Percentiles rank a stretch among this genome's conserved stretches.
Evolutionary conservation across 2,113 vertebrate genomes (phyloP).

Genomic region (Trichomycterus rosablanca): DNA sequence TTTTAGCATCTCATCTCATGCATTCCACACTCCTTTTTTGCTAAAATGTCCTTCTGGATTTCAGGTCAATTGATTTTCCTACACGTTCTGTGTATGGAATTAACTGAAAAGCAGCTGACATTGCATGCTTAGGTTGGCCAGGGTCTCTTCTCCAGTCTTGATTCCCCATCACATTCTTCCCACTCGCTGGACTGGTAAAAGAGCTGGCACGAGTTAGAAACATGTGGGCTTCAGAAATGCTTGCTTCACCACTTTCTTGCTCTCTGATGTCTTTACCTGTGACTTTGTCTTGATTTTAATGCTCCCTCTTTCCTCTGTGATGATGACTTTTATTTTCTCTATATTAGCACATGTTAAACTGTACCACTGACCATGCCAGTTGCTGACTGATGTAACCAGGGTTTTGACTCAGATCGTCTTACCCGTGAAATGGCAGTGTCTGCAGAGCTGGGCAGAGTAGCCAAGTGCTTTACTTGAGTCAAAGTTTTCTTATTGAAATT

Average conservation of each 20-base stretch:
- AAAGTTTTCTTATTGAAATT: not conserved
- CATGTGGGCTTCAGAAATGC: slow-evolving; percentile 32
- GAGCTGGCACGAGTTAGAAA: slow-evolving; percentile 16
- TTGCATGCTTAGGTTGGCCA: slow-evolving; percentile 7
- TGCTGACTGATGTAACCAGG: not conserved
- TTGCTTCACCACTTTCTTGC: slow-evolving; percentile 25
- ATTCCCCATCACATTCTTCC: slow-evolving; percentile 40
- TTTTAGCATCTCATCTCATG: too few relatives aligned
- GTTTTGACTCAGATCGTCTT: slow-evolving; percentile 24
- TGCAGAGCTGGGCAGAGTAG: slow-evolving; percentile 19
- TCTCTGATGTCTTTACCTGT: slow-evolving; percentile 54
- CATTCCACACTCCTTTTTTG: too few relatives aligned
- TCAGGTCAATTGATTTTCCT: too few relatives aligned
- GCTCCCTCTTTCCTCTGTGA: slow-evolving; percentile 52
- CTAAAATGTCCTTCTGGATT: too few relatives aligned
- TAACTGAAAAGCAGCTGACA: slow-evolving; percentile 1
- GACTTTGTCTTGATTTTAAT: slow-evolving; percentile 39
- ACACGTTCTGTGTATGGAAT: slow-evolving; percentile 10
- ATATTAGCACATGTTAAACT: not conserved
- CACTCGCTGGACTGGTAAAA: slow-evolving; percentile 32
- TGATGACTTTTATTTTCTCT: slow-evolving; percentile 33
- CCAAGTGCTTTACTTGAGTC: slow-evolving; percentile 8
- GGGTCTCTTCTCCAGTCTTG: slow-evolving; percentile 30
- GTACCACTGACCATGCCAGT: not conserved
- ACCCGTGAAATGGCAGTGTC: slow-evolving; percentile 31